Evolutionary conservation across 2,113 vertebrate genomes (phyloP), one percentile per base, ranked within the genome.

Genomic region (Centrocercus urophasianus): DNA sequence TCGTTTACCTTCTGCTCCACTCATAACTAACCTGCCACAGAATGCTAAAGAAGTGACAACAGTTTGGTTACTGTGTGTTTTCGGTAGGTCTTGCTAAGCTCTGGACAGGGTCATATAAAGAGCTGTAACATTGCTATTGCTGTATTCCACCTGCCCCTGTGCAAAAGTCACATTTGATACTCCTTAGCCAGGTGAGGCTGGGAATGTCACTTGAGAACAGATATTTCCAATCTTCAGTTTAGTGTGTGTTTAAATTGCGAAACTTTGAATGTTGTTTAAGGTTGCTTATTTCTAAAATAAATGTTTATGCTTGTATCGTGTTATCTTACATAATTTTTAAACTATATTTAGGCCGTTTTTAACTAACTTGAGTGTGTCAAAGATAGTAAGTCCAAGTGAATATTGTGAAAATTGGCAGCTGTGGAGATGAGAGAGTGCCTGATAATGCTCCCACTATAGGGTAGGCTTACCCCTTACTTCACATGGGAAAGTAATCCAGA

Each of bases 401-500:
- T 76, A 40, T 45, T 63, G 67, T 89, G 45, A 43, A 96, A 89
- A 80, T 27, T 63, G 72, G 36, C 88, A 89, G 69, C 71, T 74
- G 45, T 71, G 60, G 78, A 66, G 36, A 87, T 28, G 45, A 88
- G 65, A 40, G 25, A 21, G n/a, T 7, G 22, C 30, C 45, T 83
- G 48, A 73, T 69, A 79, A 42, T 16, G 64, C 64, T 94, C 3
- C 59, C 32, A n/a, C 65, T 38, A 50, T 5, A 13, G 60, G 18
- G 27, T 60, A 88, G 56, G n/a, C 34, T 88, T 42, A 74, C 56
- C 45, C 45, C 25, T 90, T 79, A 56, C 75, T 95, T 96, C 88
- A 74, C 72, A 5, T 91, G 93, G 95, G 90, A 96, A 96, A 93
- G 85, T 59, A 85, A 86, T 91, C 80, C 75, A 64, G 77, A 60